Percentiles rank a stretch among this genome's conserved stretches.
Evolutionary conservation across 53 echinoderm and acorn worm species (phyloP).

Genomic region (Holothuria scabra): DNA sequence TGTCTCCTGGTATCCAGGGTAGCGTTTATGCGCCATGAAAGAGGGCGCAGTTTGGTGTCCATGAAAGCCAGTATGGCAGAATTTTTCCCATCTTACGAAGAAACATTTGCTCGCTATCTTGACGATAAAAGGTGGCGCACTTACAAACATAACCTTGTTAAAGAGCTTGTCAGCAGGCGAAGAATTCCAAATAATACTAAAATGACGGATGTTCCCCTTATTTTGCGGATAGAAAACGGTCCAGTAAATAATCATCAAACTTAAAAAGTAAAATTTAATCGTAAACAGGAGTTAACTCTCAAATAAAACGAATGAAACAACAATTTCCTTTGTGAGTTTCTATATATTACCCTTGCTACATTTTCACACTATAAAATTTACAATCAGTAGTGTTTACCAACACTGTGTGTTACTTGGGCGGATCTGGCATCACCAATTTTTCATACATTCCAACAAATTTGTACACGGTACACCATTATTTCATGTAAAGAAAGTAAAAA

Average conservation of each 20-base stretch:
- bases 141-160: slow-evolving; percentile 76
- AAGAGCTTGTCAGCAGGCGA: slow-evolving; percentile 66
- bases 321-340: too few species aligned
- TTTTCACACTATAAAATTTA: too few species aligned
- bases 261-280: not conserved
- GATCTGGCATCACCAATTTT: too few species aligned
- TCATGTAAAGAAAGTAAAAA: too few species aligned
- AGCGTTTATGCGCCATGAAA: slow-evolving; percentile 84
- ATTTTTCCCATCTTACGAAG: slow-evolving; percentile 74
- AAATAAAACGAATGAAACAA: too few species aligned
- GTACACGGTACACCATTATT: too few species aligned
- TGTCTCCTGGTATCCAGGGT: slow-evolving; percentile 76
- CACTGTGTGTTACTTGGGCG: too few species aligned
- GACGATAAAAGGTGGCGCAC: slow-evolving; percentile 77
- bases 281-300: not conserved
- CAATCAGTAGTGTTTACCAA: too few species aligned
- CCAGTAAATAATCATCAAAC: not conserved
- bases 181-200: slow-evolving; percentile 77
- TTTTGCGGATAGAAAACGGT: slow-evolving; percentile 49
- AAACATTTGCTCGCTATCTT: slow-evolving; percentile 70
- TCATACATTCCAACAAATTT: too few species aligned
- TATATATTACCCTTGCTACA: too few species aligned
- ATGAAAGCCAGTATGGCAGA: slow-evolving; percentile 67
- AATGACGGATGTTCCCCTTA: slow-evolving; percentile 70
- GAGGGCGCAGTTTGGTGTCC: slow-evolving; percentile 74